Conservation (phyloP, 2,888 invertebrate genomes). For the Hemaris fuciformis region DNA sequence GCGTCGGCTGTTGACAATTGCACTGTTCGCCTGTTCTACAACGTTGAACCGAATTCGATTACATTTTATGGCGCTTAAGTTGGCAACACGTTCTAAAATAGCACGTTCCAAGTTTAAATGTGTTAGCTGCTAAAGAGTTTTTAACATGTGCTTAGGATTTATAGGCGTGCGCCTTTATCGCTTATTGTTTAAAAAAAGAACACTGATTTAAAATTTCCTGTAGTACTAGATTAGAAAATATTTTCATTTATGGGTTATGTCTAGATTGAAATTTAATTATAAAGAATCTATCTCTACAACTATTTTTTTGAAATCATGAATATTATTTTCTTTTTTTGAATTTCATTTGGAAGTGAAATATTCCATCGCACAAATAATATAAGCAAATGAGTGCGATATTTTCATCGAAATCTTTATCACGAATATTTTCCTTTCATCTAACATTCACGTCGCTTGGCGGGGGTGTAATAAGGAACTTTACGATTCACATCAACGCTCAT, state of each 20-base stretch:
- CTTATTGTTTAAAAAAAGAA: too few relatives aligned
- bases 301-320: too few relatives aligned
- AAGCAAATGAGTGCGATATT: background rate
- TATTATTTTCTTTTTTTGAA: too few relatives aligned
- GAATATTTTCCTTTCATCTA: background rate
- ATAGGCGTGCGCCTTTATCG: slow-evolving; percentile 8
- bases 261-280: too few relatives aligned
- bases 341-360: too few relatives aligned
- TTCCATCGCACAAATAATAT: background rate
- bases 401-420: slow-evolving; percentile 11
- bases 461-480: slow-evolving; percentile 27
- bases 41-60: slow-evolving; percentile 73
- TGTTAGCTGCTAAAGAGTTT: slow-evolving; percentile 23
- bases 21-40: slow-evolving; percentile 35
- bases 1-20: slow-evolving; percentile 75
- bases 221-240: too few relatives aligned
- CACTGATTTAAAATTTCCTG: too few relatives aligned
- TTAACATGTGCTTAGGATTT: slow-evolving; percentile 31
- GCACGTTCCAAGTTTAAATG: slow-evolving; percentile 48
- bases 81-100: slow-evolving; percentile 54
- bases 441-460: background rate
- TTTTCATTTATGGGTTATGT: too few relatives aligned
- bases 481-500: slow-evolving; percentile 31
- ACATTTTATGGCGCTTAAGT: slow-evolving; percentile 68
- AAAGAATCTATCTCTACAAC: too few relatives aligned